phyloP scores from a whole-genome alignment of 2,888 invertebrate genomes.

The Trichacis sp. region DNA sequence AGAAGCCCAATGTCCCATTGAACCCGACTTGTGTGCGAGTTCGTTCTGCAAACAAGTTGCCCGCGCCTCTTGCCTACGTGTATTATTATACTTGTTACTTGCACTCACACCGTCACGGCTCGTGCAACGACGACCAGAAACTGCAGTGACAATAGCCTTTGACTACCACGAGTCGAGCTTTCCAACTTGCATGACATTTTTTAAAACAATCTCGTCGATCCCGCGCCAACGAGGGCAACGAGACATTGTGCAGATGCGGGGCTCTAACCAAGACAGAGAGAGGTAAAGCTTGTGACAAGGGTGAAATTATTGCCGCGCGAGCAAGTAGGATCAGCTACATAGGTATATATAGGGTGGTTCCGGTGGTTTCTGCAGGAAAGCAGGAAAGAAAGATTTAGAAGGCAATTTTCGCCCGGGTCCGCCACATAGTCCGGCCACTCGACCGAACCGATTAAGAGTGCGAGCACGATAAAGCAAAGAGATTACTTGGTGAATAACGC shows the following conservation, averaged over 20 bases:
- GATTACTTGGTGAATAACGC: conserved; percentile 44
- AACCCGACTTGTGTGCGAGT: conserved; percentile 51
- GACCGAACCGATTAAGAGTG: conserved; percentile 41
- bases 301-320: no score
- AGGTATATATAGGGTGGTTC: no score
- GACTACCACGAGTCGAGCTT: no score
- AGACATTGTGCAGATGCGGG: no score
- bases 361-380: no score
- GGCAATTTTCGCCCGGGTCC: conserved; percentile 65
- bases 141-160: conserved; percentile 57
- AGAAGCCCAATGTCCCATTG: conserved; percentile 61
- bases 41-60: conserved; percentile 56
- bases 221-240: no score
- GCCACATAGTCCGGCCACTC: conserved; percentile 48
- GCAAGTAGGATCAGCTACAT: no score
- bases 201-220: no score
- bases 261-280: no score
- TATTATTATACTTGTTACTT: no score
- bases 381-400: conserved; percentile 66
- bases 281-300: no score
- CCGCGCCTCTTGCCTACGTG: conserved; percentile 12
- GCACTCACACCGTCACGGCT: conserved; percentile 40
- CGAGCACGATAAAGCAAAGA: conserved; percentile 39
- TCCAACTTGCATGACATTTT: no score
- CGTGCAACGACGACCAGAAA: conserved; percentile 18